Conservation (phyloP, 2,888 invertebrate genomes). For the Apodemia mormo region DNA sequence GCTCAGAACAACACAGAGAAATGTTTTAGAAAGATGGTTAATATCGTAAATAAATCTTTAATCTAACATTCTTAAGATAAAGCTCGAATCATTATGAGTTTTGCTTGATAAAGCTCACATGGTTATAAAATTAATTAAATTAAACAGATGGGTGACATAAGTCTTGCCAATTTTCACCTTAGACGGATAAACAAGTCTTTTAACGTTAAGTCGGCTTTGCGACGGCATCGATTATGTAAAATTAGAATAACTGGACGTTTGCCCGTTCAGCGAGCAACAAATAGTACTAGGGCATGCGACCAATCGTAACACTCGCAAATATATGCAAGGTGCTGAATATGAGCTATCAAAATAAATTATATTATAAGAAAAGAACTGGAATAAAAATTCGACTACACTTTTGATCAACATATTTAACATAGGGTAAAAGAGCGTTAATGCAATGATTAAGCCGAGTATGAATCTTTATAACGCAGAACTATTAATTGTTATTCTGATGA, state of each 20-base stretch:
- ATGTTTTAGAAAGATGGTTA: no score
- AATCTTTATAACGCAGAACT: no score
- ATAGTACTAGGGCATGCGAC: conserved; percentile 82
- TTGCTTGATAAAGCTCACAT: background rate
- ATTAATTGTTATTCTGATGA: no score
- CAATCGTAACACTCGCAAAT: conserved; percentile 75
- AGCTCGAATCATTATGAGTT: background rate
- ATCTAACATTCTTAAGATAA: background rate
- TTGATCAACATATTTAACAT: no score
- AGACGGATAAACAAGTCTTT: conserved; percentile 64
- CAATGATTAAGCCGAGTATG: no score
- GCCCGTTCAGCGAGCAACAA: conserved; percentile 75
- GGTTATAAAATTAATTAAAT: conserved; percentile 5
- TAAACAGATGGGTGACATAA: conserved; percentile 23
- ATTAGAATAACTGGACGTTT: conserved; percentile 81
- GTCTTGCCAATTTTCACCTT: conserved; percentile 49
- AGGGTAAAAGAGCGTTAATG: no score
- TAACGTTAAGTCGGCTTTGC: conserved; percentile 70
- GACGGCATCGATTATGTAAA: conserved; percentile 79
- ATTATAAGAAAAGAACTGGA: no score
- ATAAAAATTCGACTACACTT: no score
- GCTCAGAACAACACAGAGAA: no score
- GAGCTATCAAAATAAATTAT: conserved; percentile 55
- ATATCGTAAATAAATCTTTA: no score
- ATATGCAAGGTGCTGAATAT: conserved; percentile 61